phyloP scores from a whole-genome alignment of 2,888 invertebrate genomes.

The Amblyteles armatorius region DNA sequence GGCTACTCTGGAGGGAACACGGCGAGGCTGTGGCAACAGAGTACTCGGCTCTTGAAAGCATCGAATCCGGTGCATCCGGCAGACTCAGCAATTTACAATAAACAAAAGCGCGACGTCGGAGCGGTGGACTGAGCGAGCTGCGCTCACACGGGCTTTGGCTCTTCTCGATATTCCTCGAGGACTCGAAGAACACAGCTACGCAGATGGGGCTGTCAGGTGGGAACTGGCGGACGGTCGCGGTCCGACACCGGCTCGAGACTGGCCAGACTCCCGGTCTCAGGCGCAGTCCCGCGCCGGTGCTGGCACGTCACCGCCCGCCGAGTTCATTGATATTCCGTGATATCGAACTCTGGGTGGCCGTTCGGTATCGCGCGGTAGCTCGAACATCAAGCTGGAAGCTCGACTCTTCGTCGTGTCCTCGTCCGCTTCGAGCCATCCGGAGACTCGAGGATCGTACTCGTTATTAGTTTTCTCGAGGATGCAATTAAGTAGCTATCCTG shows the following conservation, averaged over 20 bases:
- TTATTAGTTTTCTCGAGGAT: slow-evolving; percentile 79
- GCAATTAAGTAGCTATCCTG: slow-evolving; percentile 75
- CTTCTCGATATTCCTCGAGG: slow-evolving; percentile 15
- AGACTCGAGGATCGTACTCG: slow-evolving; percentile 72
- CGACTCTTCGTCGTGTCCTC: slow-evolving; percentile 25
- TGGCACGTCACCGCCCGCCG: too few relatives aligned
- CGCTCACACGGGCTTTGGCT: slow-evolving; percentile 1
- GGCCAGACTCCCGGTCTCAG: too few relatives aligned
- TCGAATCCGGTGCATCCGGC: slow-evolving; percentile 15
- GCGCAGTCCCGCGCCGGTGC: too few relatives aligned
- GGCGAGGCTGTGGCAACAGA: background rate
- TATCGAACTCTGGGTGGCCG: slow-evolving; percentile 20
- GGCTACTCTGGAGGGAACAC: background rate
- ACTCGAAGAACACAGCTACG: background rate
- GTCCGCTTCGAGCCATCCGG: slow-evolving; percentile 24
- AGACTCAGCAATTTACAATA: slow-evolving; percentile 72
- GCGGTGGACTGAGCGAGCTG: background rate
- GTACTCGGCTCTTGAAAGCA: slow-evolving; percentile 2
- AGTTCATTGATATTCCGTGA: background rate
- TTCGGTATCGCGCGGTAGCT: slow-evolving; percentile 1
- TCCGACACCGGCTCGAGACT: too few relatives aligned
- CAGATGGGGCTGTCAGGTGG: background rate
- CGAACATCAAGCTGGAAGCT: background rate
- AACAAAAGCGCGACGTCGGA: slow-evolving; percentile 63
- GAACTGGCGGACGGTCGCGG: background rate